phyloP scores from a whole-genome alignment of 2,888 invertebrate genomes.

The Ochropleura plecta region DNA sequence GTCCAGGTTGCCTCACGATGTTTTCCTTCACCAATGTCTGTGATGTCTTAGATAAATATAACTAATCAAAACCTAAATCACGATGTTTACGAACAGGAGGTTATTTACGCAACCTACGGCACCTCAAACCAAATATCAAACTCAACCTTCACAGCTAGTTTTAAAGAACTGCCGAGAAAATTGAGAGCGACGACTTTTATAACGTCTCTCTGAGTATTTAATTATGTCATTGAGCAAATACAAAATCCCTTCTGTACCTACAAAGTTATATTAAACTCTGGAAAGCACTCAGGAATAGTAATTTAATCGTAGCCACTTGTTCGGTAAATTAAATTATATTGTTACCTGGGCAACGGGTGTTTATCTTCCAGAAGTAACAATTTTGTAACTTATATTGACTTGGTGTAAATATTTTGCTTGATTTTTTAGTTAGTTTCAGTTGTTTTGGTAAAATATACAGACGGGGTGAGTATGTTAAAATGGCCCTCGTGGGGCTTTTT shows the following conservation, averaged over 20 bases:
- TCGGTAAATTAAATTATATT: slow-evolving; percentile 63
- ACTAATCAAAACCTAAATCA: neutral
- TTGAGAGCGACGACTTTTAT: slow-evolving; percentile 77
- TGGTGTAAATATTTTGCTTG: slow-evolving; percentile 33
- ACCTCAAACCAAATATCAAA: neutral
- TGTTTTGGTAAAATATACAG: neutral
- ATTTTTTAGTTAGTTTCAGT: slow-evolving; percentile 7
- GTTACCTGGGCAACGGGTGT: slow-evolving; percentile 57
- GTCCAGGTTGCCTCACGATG: too few relatives aligned
- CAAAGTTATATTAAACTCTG: slow-evolving; percentile 62
- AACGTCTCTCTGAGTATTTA: slow-evolving; percentile 75
- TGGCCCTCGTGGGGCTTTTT: neutral
- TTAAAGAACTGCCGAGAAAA: slow-evolving; percentile 76
- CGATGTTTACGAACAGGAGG: too few relatives aligned
- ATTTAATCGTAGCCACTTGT: slow-evolving; percentile 64
- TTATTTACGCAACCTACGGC: too few relatives aligned
- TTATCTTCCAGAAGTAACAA: slow-evolving; percentile 28
- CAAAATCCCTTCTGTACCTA: slow-evolving; percentile 49
- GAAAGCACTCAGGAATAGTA: slow-evolving; percentile 64
- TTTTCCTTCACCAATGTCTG: too few relatives aligned
- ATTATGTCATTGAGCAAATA: slow-evolving; percentile 62
- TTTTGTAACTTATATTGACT: slow-evolving; percentile 53
- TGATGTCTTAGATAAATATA: too few relatives aligned
- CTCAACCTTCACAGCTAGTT: slow-evolving; percentile 8
- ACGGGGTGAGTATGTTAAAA: neutral